A percentile compares a stretch with the other conserved stretches of the same genome.
phyloP scores from a whole-genome alignment of 2,113 vertebrate genomes.

The Isichthys henryi region DNA sequence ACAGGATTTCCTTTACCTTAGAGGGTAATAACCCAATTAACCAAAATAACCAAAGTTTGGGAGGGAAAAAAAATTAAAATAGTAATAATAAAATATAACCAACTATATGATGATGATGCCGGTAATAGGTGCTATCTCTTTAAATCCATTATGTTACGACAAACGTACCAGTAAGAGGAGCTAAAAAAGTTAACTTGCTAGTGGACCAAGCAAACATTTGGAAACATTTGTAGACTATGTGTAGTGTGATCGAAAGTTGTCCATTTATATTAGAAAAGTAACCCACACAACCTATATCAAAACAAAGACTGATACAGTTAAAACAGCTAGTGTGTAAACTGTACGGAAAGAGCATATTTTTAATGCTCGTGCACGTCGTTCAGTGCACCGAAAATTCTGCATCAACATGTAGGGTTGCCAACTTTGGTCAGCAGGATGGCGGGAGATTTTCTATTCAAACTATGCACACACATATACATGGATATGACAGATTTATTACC shows the following conservation, averaged over 20 bases:
- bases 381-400: neutral
- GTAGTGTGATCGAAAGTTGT: neutral
- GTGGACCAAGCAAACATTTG: neutral
- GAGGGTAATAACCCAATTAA: neutral
- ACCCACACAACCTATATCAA: neutral
- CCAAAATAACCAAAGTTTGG: neutral
- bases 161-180: neutral
- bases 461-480: neutral
- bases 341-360: neutral
- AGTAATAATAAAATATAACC: too few relatives aligned
- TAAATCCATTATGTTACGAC: neutral
- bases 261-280: neutral
- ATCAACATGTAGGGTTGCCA: neutral
- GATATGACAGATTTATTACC: neutral
- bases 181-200: neutral
- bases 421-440: neutral
- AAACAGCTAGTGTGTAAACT: neutral
- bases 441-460: neutral
- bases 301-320: neutral
- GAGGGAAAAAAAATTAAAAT: neutral
- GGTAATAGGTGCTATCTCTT: too few relatives aligned
- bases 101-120: too few relatives aligned
- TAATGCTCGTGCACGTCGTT: neutral
- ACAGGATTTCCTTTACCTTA: neutral
- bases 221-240: neutral